phyloP scores from a whole-genome alignment of 2,113 vertebrate genomes.

The Eolophus roseicapilla region DNA sequence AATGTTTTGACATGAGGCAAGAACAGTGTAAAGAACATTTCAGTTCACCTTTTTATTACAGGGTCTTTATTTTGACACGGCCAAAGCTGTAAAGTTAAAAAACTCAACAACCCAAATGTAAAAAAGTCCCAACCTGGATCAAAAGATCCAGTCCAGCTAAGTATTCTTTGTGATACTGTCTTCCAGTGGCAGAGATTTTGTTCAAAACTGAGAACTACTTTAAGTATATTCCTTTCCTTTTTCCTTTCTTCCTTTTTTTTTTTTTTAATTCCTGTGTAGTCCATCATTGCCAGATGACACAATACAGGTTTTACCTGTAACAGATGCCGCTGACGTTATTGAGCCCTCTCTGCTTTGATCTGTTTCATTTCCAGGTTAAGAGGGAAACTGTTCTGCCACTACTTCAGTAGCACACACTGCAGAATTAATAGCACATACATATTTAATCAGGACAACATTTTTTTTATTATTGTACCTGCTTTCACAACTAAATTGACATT shows the following conservation, averaged over 20 bases:
- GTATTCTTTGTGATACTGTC: fast-evolving
- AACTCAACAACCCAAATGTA: not conserved
- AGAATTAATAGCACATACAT: not conserved
- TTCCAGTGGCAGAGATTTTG: not conserved
- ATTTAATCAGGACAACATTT: not conserved
- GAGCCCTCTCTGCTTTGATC: not conserved
- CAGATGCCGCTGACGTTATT: not conserved
- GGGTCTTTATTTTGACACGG: not conserved
- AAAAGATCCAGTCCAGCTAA: not conserved
- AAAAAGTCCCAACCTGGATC: not conserved
- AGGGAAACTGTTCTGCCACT: not conserved
- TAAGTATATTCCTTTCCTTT: not conserved
- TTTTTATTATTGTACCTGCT: not conserved
- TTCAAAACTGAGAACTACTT: not conserved
- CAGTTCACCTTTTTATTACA: not conserved
- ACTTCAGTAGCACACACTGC: not conserved
- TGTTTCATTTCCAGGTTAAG: not conserved
- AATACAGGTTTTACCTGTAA: not conserved
- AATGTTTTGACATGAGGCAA: not conserved
- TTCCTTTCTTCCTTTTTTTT: not conserved
- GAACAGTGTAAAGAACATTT: not conserved
- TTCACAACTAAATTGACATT: not conserved
- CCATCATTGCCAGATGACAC: not conserved
- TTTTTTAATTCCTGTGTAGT: not conserved
- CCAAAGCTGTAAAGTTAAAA: not conserved